phyloP scores from a whole-genome alignment of 2,113 vertebrate species.

The Oreotragus oreotragus region DNA sequence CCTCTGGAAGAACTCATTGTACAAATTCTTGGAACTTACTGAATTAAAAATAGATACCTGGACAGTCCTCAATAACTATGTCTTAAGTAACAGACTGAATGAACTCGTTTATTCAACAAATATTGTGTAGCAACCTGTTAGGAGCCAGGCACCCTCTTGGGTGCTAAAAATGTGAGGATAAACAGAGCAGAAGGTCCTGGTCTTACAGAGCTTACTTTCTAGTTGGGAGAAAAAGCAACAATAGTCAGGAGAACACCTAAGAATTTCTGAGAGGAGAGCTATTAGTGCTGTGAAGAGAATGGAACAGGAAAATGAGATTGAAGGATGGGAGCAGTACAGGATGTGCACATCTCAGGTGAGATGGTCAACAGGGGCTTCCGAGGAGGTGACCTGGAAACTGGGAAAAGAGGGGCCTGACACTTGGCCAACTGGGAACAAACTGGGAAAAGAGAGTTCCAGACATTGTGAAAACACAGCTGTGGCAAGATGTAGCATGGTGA shows the following conservation, averaged over 20 bases:
- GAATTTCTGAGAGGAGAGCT: neutral
- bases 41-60: conserved; percentile 17
- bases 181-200: neutral
- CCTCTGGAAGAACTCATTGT: neutral
- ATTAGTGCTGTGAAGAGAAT: neutral
- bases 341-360: neutral
- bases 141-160: neutral
- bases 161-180: neutral
- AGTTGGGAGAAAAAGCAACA: neutral
- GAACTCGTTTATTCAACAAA: conserved; percentile 12
- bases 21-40: neutral
- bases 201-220: neutral
- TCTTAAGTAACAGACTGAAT: neutral
- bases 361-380: neutral
- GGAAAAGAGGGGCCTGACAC: neutral
- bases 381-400: neutral
- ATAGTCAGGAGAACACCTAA: neutral
- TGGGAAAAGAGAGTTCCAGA: neutral
- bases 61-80: neutral
- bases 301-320: neutral
- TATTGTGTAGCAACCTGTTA: neutral
- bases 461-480: neutral
- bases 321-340: neutral
- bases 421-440: neutral
- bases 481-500: neutral